A percentile compares a stretch with the other conserved stretches of the same genome.
Conservation (phyloP, 2,113 vertebrate genomes). For the Silurus meridionalis region DNA sequence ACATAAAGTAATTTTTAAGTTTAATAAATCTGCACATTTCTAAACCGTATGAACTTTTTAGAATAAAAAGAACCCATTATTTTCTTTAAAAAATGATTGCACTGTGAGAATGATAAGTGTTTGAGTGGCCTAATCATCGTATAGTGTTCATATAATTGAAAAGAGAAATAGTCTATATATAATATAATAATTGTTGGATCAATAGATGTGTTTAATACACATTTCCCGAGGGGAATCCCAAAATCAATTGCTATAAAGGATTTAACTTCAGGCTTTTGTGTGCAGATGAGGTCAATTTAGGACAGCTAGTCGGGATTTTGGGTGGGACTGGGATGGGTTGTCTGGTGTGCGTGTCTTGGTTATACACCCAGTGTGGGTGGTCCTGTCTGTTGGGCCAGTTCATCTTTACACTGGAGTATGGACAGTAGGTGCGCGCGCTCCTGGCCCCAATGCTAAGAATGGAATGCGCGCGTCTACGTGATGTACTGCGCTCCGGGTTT, state of each 20-base stretch:
- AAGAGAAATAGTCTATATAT: not conserved
- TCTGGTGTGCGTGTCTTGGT: not conserved
- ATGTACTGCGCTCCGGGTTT: slow-evolving; percentile 56
- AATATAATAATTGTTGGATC: not conserved
- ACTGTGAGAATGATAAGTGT: not conserved
- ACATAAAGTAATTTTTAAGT: not conserved
- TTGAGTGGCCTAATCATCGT: not conserved
- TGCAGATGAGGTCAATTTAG: not conserved
- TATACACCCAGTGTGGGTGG: slow-evolving; percentile 44
- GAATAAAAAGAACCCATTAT: no score
- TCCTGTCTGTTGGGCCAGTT: slow-evolving; percentile 36
- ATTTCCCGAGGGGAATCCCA: not conserved
- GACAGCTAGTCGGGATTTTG: not conserved
- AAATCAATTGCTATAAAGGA: not conserved
- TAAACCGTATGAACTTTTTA: not conserved
- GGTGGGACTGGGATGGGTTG: not conserved
- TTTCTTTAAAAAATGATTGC: not conserved
- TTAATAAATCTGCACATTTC: not conserved
- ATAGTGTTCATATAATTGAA: not conserved
- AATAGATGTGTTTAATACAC: not conserved
- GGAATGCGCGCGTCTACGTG: slow-evolving; percentile 54
- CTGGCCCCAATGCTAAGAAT: slow-evolving; percentile 53
- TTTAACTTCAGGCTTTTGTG: not conserved
- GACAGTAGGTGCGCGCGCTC: slow-evolving; percentile 48
- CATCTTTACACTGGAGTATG: slow-evolving; percentile 44